Conservation (phyloP, 2,888 invertebrate species). For the Malthinus seriepunctatus region DNA sequence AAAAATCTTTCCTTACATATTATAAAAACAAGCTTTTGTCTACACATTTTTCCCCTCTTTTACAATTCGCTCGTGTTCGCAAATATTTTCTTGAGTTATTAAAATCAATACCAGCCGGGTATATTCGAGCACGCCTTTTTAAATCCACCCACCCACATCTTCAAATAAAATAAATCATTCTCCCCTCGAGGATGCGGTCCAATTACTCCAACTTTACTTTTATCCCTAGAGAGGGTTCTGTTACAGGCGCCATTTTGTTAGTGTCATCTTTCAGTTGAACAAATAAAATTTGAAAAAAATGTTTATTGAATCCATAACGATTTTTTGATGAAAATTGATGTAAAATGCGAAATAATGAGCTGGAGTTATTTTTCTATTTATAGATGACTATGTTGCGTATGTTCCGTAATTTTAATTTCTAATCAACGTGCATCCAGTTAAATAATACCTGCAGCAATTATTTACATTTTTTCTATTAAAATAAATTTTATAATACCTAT, state of each 20-base stretch:
- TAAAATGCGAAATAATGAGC: background rate
- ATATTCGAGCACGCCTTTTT: slow-evolving; percentile 44
- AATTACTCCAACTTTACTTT: slow-evolving; percentile 32
- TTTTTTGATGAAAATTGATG: background rate
- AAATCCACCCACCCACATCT: slow-evolving; percentile 46
- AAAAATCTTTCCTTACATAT: no score
- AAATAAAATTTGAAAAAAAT: slow-evolving; percentile 4
- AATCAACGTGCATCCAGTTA: no score
- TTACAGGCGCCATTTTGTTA: slow-evolving; percentile 31
- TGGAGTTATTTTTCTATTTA: no score
- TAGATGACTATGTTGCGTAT: no score
- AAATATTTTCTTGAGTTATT: slow-evolving; percentile 37
- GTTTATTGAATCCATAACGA: no score
- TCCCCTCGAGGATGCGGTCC: slow-evolving; percentile 41
- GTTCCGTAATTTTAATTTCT: no score
- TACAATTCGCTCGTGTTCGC: background rate
- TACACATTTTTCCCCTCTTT: no score
- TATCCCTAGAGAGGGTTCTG: slow-evolving; percentile 30
- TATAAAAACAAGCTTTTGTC: no score
- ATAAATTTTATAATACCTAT: background rate
- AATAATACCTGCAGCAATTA: no score
- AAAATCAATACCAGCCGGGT: slow-evolving; percentile 42
- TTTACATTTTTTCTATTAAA: no score
- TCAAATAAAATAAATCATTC: slow-evolving; percentile 47
- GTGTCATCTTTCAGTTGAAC: slow-evolving; percentile 25